phyloP scores from a whole-genome alignment of 2,797 vertebrate genomes.

The Dryobates pubescens region DNA sequence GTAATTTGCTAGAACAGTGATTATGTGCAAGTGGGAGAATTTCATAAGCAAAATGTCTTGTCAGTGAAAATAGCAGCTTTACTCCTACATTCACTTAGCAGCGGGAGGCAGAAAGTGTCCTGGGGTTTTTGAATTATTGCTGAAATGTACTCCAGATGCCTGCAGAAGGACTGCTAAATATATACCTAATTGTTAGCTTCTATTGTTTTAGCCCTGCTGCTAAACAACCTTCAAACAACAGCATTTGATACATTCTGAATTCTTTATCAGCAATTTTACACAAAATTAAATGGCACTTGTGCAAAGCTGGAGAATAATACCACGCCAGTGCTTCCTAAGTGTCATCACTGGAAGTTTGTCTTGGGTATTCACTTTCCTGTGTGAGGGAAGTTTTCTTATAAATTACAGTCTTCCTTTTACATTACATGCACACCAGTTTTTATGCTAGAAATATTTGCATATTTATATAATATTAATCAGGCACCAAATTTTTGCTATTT shows the following conservation, averaged over 20 bases:
- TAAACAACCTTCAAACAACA: conserved; percentile 66
- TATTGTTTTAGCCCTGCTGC: conserved; percentile 60
- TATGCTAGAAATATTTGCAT: conserved; percentile 1
- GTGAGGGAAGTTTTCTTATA: conserved; percentile 9
- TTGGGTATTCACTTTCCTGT: neutral
- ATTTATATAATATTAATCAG: conserved; percentile 63
- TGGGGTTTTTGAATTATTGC: conserved; percentile 70
- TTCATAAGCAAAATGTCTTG: conserved; percentile 75
- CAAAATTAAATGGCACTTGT: conserved; percentile 36
- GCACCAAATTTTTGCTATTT: conserved; percentile 29
- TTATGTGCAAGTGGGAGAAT: conserved; percentile 68
- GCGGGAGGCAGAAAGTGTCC: conserved; percentile 71
- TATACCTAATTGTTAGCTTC: conserved; percentile 68
- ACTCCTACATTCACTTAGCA: conserved; percentile 75
- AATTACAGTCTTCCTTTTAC: conserved; percentile 44
- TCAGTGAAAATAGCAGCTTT: conserved; percentile 75
- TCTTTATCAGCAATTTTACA: conserved; percentile 39
- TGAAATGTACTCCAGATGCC: conserved; percentile 72
- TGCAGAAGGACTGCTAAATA: conserved; percentile 74
- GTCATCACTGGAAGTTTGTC: neutral
- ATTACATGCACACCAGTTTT: neutral
- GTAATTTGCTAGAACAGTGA: conserved; percentile 64
- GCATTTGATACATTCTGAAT: conserved; percentile 34
- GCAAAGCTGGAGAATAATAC: neutral
- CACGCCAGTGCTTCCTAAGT: neutral